Evolutionary conservation across 2,797 vertebrate genomes (phyloP).

Genomic region (Clamator glandarius): DNA sequence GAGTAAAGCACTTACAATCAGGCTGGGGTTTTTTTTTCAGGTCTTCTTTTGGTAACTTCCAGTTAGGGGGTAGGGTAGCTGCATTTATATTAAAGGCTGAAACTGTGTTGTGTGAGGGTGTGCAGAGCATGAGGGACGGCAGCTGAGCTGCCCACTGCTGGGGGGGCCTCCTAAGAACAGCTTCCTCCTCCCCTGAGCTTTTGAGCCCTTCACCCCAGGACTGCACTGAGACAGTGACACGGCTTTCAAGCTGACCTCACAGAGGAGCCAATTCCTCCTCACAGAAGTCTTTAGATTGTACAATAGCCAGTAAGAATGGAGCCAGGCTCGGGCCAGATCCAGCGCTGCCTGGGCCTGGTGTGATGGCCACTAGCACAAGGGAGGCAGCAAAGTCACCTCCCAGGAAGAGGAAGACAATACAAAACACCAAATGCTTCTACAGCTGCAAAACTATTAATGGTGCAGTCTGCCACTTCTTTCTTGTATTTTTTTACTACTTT

Average conservation of each 20-base stretch:
- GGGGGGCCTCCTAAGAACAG: background rate
- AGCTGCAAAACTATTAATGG: background rate
- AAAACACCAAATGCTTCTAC: background rate
- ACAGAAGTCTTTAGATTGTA: background rate
- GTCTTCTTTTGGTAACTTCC: background rate
- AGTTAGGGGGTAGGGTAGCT: background rate
- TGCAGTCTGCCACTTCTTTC: background rate
- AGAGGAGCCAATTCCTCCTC: background rate
- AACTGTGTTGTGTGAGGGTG: background rate
- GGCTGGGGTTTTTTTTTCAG: background rate
- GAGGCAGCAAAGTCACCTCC: background rate
- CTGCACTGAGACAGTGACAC: rapidly evolving
- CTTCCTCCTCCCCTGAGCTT: background rate
- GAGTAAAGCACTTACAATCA: background rate
- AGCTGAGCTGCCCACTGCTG: background rate
- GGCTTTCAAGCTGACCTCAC: background rate
- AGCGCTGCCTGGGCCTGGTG: background rate
- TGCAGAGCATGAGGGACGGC: background rate
- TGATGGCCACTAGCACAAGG: rapidly evolving
- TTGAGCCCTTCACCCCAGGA: no score
- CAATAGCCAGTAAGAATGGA: rapidly evolving
- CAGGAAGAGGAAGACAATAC: rapidly evolving
- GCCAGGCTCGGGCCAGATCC: background rate
- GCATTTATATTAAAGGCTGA: background rate
- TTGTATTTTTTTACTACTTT: background rate